Evolutionary conservation across 2,113 vertebrate species (phyloP).

Genomic region (Noturus placidus): DNA sequence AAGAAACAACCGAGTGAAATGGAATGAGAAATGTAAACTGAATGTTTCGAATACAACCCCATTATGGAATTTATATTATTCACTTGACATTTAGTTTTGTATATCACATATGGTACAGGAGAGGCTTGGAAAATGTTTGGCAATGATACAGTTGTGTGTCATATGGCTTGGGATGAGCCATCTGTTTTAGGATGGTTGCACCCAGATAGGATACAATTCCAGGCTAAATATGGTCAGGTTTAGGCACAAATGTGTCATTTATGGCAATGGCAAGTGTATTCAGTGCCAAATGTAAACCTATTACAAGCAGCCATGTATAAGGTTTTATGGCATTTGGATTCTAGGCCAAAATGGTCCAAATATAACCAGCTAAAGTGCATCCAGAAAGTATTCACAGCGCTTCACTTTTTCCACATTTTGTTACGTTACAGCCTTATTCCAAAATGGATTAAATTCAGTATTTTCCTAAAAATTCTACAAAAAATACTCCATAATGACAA

Average conservation of each 20-base stretch:
- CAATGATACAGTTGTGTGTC: background rate
- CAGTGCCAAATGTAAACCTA: background rate
- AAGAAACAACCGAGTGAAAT: constrained; percentile 10
- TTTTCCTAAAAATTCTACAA: too few species aligned
- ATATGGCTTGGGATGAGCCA: constrained; percentile 10
- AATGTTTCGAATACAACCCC: background rate
- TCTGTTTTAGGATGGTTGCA: constrained; percentile 9
- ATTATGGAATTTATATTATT: background rate
- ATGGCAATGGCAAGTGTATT: background rate
- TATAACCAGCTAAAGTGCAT: too few species aligned
- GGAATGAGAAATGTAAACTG: background rate
- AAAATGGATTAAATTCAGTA: too few species aligned
- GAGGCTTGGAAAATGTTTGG: constrained; percentile 10
- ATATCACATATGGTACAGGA: constrained; percentile 3
- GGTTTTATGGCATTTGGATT: background rate
- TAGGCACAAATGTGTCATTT: background rate
- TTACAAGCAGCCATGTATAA: background rate
- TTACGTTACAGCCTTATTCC: too few species aligned
- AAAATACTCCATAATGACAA: too few species aligned
- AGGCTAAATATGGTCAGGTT: constrained; percentile 7
- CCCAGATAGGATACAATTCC: background rate
- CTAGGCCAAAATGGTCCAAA: background rate
- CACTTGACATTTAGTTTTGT: background rate
- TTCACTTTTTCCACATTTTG: too few species aligned
- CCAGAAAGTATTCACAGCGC: too few species aligned